These are phyloP conservation scores for Idaea aversata DNA, from an alignment of 2,888 invertebrate genomes.

Conservation along the genomic window DNA sequence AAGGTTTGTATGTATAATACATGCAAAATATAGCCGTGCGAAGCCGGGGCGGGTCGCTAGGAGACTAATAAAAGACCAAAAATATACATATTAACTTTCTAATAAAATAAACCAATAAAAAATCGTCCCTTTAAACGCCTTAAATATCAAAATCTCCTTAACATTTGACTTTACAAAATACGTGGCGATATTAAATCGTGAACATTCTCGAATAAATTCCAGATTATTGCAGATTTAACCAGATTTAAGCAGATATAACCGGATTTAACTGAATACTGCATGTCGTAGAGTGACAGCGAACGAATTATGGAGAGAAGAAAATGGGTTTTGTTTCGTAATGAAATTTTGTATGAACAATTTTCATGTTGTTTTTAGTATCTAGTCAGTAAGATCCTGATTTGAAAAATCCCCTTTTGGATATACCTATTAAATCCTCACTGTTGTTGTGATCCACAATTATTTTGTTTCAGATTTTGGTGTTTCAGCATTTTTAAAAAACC, in stretches of 20 bases:
- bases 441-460: too few relatives aligned
- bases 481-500: too few relatives aligned
- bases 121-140: not conserved
- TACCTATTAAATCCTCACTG: too few relatives aligned
- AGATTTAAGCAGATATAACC: constrained; percentile 33
- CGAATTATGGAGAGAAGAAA: not conserved
- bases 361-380: not conserved
- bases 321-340: not conserved
- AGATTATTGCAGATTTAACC: constrained; percentile 40
- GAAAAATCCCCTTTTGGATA: too few relatives aligned
- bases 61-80: too few relatives aligned
- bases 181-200: constrained; percentile 16
- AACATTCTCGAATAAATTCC: constrained; percentile 30
- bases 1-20: too few relatives aligned
- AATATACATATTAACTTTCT: too few relatives aligned
- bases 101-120: not conserved
- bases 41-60: too few relatives aligned
- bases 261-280: constrained; percentile 35
- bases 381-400: too few relatives aligned
- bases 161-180: not conserved
- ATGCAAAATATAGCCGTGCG: too few relatives aligned
- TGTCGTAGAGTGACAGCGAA: constrained; percentile 22
- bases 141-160: constrained; percentile 5
- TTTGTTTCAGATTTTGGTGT: too few relatives aligned
- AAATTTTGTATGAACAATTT: not conserved